These are phyloP conservation scores for Anguilla japonica DNA, from an alignment of 2,113 vertebrate genomes.

Conservation along the genomic window DNA sequence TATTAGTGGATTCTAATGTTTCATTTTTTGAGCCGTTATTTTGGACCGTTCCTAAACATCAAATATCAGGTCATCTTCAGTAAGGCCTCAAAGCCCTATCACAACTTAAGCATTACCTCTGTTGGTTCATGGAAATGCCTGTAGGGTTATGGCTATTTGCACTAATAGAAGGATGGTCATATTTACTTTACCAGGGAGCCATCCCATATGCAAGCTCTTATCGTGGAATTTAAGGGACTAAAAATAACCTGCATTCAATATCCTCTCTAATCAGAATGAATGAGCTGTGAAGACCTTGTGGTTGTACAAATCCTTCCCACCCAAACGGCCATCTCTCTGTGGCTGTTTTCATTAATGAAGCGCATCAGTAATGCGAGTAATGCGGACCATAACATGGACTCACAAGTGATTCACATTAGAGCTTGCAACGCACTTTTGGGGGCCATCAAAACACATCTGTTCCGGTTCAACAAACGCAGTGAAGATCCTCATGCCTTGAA, in stretches of 20 bases:
- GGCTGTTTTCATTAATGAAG: conserved; percentile 39
- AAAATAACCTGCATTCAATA: neutral
- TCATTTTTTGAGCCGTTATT: neutral
- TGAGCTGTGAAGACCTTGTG: neutral
- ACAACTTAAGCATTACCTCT: neutral
- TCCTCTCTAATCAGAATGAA: conserved; percentile 5
- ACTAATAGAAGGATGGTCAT: neutral
- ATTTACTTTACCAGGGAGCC: neutral
- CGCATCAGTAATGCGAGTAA: conserved; percentile 37
- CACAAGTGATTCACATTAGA: neutral
- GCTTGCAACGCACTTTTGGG: neutral
- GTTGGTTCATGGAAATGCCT: neutral
- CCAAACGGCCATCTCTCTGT: neutral
- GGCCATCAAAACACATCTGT: neutral
- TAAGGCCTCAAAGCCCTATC: neutral
- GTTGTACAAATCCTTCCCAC: neutral
- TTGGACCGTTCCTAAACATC: neutral
- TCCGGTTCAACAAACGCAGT: neutral
- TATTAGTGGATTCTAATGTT: neutral
- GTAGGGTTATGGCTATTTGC: neutral
- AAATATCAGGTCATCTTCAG: neutral
- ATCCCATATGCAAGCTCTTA: neutral
- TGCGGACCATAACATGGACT: conserved; percentile 7
- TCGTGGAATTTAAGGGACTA: neutral
- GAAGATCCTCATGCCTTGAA: neutral